Conservation (phyloP, 2,797 vertebrate genomes). For the Chiroxiphia lanceolata region DNA sequence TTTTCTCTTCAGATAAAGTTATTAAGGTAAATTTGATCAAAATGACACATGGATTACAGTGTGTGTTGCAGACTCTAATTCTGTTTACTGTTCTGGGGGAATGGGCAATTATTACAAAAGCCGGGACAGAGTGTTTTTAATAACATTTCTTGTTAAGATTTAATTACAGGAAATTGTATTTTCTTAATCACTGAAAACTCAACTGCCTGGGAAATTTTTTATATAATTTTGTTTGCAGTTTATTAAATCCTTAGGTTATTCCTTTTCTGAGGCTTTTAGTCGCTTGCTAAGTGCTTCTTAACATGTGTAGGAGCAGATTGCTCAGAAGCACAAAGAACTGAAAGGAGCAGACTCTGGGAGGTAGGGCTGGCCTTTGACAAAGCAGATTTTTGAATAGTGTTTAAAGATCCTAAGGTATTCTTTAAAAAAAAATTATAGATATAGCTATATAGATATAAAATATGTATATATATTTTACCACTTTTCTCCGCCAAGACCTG, state of each 20-base stretch:
- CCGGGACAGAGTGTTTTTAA: slow-evolving; percentile 81
- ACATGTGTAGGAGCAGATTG: slow-evolving; percentile 56
- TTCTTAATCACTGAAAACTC: slow-evolving; percentile 85
- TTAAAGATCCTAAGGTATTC: not conserved
- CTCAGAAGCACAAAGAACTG: not conserved
- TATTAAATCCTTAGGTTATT: slow-evolving; percentile 83
- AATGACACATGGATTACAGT: slow-evolving; percentile 79
- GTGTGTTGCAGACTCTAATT: slow-evolving; percentile 77
- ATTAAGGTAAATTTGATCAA: slow-evolving; percentile 82
- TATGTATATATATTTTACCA: not conserved
- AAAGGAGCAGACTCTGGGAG: not conserved
- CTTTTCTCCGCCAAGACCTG: not conserved
- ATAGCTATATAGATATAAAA: too few species aligned
- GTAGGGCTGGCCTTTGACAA: not conserved
- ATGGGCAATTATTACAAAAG: slow-evolving; percentile 81
- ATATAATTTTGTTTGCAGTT: slow-evolving; percentile 80
- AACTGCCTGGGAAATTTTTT: slow-evolving; percentile 77
- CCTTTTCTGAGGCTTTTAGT: slow-evolving; percentile 76
- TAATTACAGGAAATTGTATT: slow-evolving; percentile 85
- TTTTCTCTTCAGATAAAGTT: slow-evolving; percentile 73
- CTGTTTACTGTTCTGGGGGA: slow-evolving; percentile 82
- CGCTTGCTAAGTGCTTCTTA: slow-evolving; percentile 74
- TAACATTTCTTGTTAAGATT: slow-evolving; percentile 86
- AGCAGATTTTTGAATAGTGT: not conserved
- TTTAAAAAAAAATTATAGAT: not conserved